Base-by-base conservation (phyloP, 2,888 invertebrate genomes). In the Nebria salina region DNA sequence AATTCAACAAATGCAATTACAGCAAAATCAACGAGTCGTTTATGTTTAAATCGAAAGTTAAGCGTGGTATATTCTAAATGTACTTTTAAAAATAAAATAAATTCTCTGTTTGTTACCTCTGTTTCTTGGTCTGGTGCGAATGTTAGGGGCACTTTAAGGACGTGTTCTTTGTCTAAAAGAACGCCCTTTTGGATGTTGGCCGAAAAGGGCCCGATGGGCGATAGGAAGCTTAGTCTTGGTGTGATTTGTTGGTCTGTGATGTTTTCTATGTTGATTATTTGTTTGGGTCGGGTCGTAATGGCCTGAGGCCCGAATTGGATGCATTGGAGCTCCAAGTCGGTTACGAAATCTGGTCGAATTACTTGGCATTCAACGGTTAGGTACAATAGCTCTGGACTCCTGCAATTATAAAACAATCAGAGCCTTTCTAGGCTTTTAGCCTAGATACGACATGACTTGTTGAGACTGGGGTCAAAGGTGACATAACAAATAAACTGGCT, bases 311-410 rank as follows among this genome's bases (percentile, higher is more conserved):
- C 80, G 64, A 80, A 80, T 64, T 80, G 34, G 8, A 80, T 75
- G 13, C n/a, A 54, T 13, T 80, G 80, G 1, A 75, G 64, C n/a
- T 83, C 83, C 8, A 85, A 82, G 78, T 87, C 85, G 82, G 85
- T 85, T 9, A 85, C 82, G 72, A 86, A 86, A 73, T 84, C 84
- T 0, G 87, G 87, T 66, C 80, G 83, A 13, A 85, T 80, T 2
- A 86, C 85, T 74, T 83, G 84, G 73, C 87, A 87, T 6, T 78
- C 75, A 0, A 85, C 84, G 26, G 82, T 83, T 20, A 86, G 82
- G 65, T 83, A 84, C 0, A 86, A 74, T 25, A 75, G 79, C 65
- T 86, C 85, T 1, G 82, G 75, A 9, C 77, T 72, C 75, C 82
- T 83, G 75, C 66, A 81, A 42, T 2, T 42, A 7, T 15, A 73